A percentile compares a stretch with the other conserved stretches of the same genome.
Conservation (phyloP, 2,888 invertebrate species). For the Labia minor region DNA sequence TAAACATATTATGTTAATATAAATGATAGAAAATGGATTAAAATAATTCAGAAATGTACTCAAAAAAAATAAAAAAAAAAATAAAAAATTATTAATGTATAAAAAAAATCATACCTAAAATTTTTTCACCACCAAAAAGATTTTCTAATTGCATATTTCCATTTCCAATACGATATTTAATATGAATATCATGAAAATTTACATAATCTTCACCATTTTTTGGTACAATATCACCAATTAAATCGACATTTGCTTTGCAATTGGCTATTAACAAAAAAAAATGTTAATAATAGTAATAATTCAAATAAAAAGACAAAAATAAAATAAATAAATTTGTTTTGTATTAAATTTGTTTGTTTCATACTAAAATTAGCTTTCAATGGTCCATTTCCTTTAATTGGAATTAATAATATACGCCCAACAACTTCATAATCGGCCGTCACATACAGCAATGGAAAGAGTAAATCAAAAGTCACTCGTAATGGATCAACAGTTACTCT, state of each 20-base stretch:
- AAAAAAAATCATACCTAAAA: constrained; percentile 40
- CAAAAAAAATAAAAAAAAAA: too few species aligned
- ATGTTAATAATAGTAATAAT: background rate
- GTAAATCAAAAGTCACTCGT: constrained; percentile 41
- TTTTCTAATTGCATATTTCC: constrained; percentile 52
- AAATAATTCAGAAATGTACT: too few species aligned
- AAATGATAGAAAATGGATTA: too few species aligned
- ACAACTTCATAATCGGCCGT: constrained; percentile 58
- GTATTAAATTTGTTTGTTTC: too few species aligned
- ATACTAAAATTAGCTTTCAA: constrained; percentile 57
- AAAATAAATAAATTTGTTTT: too few species aligned
- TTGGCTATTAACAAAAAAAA: constrained; percentile 42
- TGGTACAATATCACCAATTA: constrained; percentile 48
- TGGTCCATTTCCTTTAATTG: constrained; percentile 52
- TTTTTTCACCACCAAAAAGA: constrained; percentile 54
- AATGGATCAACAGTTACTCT: background rate
- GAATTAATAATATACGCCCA: constrained; percentile 50
- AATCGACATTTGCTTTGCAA: constrained; percentile 51
- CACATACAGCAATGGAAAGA: constrained; percentile 48
- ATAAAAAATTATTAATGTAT: too few species aligned
- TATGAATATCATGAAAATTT: constrained; percentile 51
- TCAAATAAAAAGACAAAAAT: too few species aligned
- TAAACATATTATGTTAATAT: background rate
- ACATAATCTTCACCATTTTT: constrained; percentile 48
- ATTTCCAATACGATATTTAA: constrained; percentile 48